Percentiles rank a stretch among this genome's conserved stretches.
Evolutionary conservation across 1,140 invertebrate genomes (phyloP).

Genomic region (Papilio xuthus): DNA sequence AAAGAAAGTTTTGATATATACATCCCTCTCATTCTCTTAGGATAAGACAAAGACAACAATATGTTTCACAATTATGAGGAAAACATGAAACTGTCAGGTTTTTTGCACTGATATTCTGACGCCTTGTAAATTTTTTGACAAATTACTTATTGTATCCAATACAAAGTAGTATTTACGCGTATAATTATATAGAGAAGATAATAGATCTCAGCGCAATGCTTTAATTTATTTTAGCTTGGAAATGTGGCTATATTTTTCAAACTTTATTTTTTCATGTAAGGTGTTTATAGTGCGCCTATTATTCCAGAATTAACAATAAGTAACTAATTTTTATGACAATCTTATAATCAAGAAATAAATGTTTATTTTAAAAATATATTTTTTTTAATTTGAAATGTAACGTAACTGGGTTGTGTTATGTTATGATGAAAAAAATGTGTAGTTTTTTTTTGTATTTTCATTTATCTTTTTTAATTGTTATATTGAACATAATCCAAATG

Average conservation of each 20-base stretch:
- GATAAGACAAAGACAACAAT: too few species aligned
- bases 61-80: too few species aligned
- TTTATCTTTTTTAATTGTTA: background rate
- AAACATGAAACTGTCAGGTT: too few species aligned
- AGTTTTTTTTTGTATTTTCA: background rate
- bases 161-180: background rate
- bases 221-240: conserved; percentile 9
- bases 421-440: background rate
- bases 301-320: background rate
- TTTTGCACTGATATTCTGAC: background rate
- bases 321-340: conserved; percentile 1
- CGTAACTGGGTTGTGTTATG: too few species aligned
- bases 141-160: background rate
- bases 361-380: background rate
- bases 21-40: background rate
- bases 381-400: background rate
- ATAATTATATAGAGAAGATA: background rate
- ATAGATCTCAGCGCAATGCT: background rate
- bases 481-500: background rate
- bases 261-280: background rate
- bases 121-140: background rate
- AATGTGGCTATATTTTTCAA: background rate
- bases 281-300: background rate
- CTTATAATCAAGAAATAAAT: background rate
- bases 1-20: background rate